Percentiles rank a stretch among this genome's conserved stretches.
These are phyloP conservation scores for Tetragonula clypearis DNA, from an alignment of 1,140 invertebrate genomes.

Conservation along the genomic window DNA sequence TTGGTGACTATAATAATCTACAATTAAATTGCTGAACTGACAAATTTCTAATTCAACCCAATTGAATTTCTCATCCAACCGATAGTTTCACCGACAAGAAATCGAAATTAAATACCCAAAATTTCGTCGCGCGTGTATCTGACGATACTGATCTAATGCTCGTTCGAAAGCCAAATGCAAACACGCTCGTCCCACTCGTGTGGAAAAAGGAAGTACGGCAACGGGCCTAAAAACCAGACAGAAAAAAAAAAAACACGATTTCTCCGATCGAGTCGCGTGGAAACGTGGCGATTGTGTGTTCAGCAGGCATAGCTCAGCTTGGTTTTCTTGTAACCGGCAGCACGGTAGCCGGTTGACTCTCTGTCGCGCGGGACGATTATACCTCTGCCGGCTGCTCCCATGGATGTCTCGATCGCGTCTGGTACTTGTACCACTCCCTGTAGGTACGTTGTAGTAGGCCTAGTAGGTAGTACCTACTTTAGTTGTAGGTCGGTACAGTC, in stretches of 20 bases:
- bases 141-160: no score
- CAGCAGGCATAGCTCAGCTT: not conserved
- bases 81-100: no score
- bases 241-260: not conserved
- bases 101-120: no score
- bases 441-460: constrained; percentile 57
- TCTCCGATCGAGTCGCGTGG: not conserved
- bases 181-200: not conserved
- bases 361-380: constrained; percentile 35
- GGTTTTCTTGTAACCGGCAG: not conserved
- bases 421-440: constrained; percentile 59
- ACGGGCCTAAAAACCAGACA: not conserved
- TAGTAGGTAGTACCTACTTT: constrained; percentile 66
- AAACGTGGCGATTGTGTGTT: not conserved
- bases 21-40: no score
- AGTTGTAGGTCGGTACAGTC: constrained; percentile 64
- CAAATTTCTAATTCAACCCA: no score
- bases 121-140: no score
- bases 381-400: constrained; percentile 39
- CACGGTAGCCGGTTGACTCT: constrained; percentile 32
- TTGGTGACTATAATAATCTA: no score
- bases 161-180: no score
- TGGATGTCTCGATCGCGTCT: constrained; percentile 64
- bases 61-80: no score
- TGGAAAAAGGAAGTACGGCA: not conserved